These are phyloP conservation scores for Luscinia luscinia DNA, from an alignment of 2,797 vertebrate genomes.

Conservation along the genomic window DNA sequence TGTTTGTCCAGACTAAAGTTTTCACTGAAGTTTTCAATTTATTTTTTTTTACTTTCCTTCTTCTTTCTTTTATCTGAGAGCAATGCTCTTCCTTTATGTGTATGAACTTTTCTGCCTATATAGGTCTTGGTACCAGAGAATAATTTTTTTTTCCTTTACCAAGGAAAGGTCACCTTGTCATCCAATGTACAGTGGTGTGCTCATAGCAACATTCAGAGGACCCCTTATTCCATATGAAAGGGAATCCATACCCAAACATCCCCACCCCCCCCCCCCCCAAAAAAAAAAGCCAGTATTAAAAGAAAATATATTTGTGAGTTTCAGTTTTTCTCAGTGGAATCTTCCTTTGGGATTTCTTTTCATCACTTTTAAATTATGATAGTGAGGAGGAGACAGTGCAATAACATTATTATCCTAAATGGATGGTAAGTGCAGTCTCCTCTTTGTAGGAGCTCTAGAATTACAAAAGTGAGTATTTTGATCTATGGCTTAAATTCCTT, in stretches of 20 bases:
- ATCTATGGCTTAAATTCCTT: background rate
- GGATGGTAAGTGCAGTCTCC: background rate
- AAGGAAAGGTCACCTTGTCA: conserved; percentile 6
- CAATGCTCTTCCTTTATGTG: background rate
- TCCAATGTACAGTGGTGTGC: background rate
- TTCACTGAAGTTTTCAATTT: conserved; percentile 28
- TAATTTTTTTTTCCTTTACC: background rate
- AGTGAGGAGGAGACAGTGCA: background rate
- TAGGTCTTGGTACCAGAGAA: background rate
- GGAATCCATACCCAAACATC: background rate
- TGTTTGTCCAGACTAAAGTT: conserved; percentile 40
- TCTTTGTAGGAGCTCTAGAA: background rate
- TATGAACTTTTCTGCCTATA: background rate
- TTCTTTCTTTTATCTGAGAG: background rate
- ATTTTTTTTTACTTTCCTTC: background rate
- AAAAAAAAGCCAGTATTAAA: background rate
- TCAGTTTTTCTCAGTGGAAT: background rate
- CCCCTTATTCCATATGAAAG: background rate
- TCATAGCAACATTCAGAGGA: background rate
- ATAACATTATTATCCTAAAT: background rate
- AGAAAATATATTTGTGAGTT: background rate
- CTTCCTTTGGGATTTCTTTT: background rate
- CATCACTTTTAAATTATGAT: background rate
- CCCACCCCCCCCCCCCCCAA: accelerated
- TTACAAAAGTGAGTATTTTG: background rate